Evolutionary conservation across 2,113 vertebrate genomes (phyloP).

Genomic region (Pelvicachromis taeniatus): DNA sequence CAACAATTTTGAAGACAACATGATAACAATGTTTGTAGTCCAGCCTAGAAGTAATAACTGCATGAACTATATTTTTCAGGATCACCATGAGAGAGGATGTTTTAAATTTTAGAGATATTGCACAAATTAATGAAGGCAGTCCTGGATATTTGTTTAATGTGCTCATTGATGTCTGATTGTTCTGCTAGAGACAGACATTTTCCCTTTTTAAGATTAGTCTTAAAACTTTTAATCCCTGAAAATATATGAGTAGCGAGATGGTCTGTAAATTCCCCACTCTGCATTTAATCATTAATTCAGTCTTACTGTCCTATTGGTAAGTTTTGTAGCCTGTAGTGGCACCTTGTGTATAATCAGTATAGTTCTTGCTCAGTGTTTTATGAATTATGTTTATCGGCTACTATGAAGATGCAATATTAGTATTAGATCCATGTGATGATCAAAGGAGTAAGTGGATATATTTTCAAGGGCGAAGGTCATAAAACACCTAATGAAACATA

Average conservation of each 20-base stretch:
- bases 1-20: fast-evolving
- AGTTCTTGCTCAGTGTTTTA: background rate
- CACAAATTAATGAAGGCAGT: background rate
- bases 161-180: background rate
- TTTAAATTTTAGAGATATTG: background rate
- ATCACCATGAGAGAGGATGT: background rate
- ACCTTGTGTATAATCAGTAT: background rate
- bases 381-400: background rate
- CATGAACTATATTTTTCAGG: background rate
- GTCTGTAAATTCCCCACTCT: background rate
- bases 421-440: background rate
- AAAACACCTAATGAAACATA: background rate
- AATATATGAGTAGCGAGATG: background rate
- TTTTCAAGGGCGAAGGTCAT: background rate
- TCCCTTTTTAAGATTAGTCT: background rate
- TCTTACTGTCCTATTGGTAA: background rate
- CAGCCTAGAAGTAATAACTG: background rate
- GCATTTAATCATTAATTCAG: background rate
- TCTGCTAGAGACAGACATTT: background rate
- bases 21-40: background rate
- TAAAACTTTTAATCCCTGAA: background rate
- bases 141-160: background rate
- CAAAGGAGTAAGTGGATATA: background rate
- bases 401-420: background rate
- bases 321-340: background rate